A percentile compares a stretch with the other conserved stretches of the same genome.
Conservation (phyloP, 2,888 invertebrate species). For the Melanchra persicariae region DNA sequence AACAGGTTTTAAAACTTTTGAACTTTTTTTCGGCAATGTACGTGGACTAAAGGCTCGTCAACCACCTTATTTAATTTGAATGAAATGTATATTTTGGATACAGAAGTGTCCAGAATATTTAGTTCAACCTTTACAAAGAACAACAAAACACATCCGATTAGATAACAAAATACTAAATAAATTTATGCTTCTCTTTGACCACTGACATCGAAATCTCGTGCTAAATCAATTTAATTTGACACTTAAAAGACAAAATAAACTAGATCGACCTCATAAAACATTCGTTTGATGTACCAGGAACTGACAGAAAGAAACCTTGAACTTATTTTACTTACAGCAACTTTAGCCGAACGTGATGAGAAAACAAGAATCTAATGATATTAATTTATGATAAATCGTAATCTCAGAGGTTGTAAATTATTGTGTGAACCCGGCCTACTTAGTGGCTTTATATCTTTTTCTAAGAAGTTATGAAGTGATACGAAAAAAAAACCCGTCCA, state of each 20-base stretch:
- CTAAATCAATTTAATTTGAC: constrained; percentile 10
- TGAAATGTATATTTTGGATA: not conserved
- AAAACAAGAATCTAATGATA: constrained; percentile 37
- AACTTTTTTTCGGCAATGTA: not conserved
- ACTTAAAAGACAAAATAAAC: constrained; percentile 23
- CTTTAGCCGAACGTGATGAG: constrained; percentile 20
- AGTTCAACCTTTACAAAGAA: not conserved
- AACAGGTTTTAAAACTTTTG: not conserved
- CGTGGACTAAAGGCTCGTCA: not conserved
- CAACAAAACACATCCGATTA: not conserved
- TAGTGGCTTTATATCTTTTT: not conserved
- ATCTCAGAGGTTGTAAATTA: constrained; percentile 16
- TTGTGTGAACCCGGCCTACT: constrained; percentile 1
- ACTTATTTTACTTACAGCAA: constrained; percentile 43
- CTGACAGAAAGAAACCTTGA: constrained; percentile 52
- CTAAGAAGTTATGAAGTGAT: not conserved
- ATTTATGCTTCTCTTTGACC: no score
- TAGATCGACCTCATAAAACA: constrained; percentile 32
- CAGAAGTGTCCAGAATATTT: no score
- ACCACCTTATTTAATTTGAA: not conserved
- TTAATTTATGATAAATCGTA: constrained; percentile 31
- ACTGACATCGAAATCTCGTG: not conserved
- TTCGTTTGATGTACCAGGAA: constrained; percentile 35
- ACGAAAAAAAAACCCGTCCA: no score
- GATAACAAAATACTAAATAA: not conserved